Base-by-base conservation (phyloP, 1,140 invertebrate species). In the Bicyclus anynana region DNA sequence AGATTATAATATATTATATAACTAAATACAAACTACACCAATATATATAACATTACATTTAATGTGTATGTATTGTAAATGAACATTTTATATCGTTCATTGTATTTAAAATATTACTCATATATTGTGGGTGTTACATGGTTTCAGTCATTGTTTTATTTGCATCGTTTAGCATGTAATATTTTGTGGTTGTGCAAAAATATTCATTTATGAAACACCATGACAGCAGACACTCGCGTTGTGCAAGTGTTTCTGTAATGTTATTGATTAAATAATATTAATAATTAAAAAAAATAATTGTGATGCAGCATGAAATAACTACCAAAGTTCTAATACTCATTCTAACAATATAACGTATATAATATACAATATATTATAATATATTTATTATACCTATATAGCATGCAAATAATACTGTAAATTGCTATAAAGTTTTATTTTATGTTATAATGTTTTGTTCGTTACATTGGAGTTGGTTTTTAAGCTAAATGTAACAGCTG, bases 121-220 rank as follows among this genome's bases (percentile, higher is more conserved):
- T 33, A 27, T 27, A 27, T 7, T 27, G 13, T n/a, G n/a, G n/a
- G 9, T 35, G 40, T 33, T 64, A 70, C 65, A 70, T 61, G 61
- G 56, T 66, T 78, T 78, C 71, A 72, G 65, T 63, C 59, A 62
- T 50, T 18, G 27, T 65, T 51, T 61, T 21, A 17, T 51, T 50
- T 44, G 54, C 50, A 58, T 57, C 40, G 46, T 64, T 46, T 46
- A 52, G 71, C 71, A 74, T 74, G 69, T 44, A 46, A 40, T 56
- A 56, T 35, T 51, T 60, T 53, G 37, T 64, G 55, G 37, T 60
- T 55, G 57, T 67, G 51, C 44, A 62, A 55, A 44, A 33, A 20
- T 42, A 42, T 58, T 23, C n/a, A 44, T 7, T 42, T 42, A 40
- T 53, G 16, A 6, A 21, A 48, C 18, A 23, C 14, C 18, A 61